Conservation (phyloP, 1,140 invertebrate species). For the Schlechtendalia chinensis region DNA sequence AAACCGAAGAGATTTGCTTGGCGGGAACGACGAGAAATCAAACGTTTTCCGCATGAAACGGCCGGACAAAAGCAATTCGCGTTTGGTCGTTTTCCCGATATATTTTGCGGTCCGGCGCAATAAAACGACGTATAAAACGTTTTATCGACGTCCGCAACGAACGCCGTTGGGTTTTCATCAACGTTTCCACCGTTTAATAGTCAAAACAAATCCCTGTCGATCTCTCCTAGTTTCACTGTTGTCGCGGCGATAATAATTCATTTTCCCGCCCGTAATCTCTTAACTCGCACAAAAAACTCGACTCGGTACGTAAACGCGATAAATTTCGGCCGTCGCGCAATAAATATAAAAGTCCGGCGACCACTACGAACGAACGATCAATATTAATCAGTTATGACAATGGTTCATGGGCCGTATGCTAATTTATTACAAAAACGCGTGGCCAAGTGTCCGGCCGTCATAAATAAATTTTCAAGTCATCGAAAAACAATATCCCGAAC, state of each 20-base stretch:
- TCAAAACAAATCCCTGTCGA: too few species aligned
- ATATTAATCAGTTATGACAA: not conserved
- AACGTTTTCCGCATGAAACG: too few species aligned
- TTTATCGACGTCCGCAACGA: too few species aligned
- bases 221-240: too few species aligned
- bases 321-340: not conserved
- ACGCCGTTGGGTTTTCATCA: too few species aligned
- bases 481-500: not conserved
- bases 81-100: too few species aligned
- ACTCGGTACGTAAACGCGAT: not conserved
- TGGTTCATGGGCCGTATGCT: not conserved
- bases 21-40: too few species aligned
- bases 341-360: not conserved
- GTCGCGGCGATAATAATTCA: too few species aligned
- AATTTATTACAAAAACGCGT: not conserved
- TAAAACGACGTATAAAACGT: too few species aligned
- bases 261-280: not conserved
- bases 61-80: too few species aligned
- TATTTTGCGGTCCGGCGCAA: too few species aligned
- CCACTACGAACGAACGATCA: not conserved
- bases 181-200: too few species aligned
- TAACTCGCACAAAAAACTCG: not conserved
- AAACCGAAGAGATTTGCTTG: not conserved
- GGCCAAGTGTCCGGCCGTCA: not conserved
- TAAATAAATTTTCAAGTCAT: slow-evolving; percentile 4